A percentile compares a stretch with the other conserved stretches of the same genome.
Conservation (phyloP, 2,113 vertebrate species). For the Xenotilapia longispinis region DNA sequence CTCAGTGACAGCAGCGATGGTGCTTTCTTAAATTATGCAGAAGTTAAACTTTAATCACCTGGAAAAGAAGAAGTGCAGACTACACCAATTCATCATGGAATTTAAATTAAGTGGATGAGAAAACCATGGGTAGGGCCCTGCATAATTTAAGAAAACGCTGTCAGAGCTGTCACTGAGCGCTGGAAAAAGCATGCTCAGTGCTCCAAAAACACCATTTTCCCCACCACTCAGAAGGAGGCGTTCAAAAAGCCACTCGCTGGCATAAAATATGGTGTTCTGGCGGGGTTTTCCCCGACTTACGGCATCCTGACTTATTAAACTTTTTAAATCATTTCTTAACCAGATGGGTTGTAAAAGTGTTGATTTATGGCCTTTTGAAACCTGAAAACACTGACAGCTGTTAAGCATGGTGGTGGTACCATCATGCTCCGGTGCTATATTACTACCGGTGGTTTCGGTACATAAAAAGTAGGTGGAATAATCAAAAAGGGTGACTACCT, state of each 20-base stretch:
- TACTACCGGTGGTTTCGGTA: rapidly evolving
- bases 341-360: background rate
- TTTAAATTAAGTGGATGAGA: background rate
- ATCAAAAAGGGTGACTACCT: background rate
- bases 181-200: background rate
- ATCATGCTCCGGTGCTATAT: background rate
- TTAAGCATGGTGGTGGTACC: background rate
- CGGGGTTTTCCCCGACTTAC: rapidly evolving
- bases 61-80: background rate
- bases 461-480: background rate
- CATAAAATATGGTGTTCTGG: background rate
- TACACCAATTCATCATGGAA: background rate
- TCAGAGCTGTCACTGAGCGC: background rate
- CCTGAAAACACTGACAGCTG: background rate
- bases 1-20: background rate
- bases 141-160: background rate
- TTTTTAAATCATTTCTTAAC: background rate
- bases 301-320: background rate
- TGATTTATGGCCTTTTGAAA: background rate
- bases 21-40: background rate
- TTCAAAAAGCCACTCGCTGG: background rate
- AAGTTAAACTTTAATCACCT: background rate
- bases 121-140: background rate
- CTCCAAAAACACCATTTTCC: rapidly evolving
- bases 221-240: background rate